Conservation (phyloP, 2,113 vertebrate genomes). For the Ascaphus truei region DNA sequence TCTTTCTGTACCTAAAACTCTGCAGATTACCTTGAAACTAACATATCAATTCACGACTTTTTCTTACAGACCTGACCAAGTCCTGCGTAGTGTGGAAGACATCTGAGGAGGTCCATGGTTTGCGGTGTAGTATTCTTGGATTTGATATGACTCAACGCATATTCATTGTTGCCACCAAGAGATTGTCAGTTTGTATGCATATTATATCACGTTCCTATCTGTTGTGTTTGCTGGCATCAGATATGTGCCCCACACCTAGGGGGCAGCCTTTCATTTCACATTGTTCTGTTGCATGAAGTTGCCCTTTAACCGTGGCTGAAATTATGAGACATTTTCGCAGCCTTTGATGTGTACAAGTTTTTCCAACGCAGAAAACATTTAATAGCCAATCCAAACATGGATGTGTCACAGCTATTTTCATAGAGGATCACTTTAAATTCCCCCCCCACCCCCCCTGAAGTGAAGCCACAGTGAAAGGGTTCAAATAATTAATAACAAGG, state of each 20-base stretch:
- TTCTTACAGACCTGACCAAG: conserved; percentile 79
- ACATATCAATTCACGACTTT: conserved; percentile 31
- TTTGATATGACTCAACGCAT: conserved; percentile 69
- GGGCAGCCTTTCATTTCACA: conserved; percentile 59
- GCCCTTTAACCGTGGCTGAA: conserved; percentile 59
- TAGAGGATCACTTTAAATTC: neutral
- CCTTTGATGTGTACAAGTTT: conserved; percentile 50
- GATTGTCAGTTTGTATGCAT: conserved; percentile 69
- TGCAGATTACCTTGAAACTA: too few species aligned
- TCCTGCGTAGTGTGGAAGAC: conserved; percentile 64
- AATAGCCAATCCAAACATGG: neutral
- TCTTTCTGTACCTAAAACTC: too few species aligned
- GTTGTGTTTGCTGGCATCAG: conserved; percentile 62
- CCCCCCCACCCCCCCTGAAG: neutral
- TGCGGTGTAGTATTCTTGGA: conserved; percentile 72
- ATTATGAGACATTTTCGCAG: conserved; percentile 49
- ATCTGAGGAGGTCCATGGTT: conserved; percentile 63
- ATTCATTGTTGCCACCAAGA: conserved; percentile 62
- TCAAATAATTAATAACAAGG: too few species aligned
- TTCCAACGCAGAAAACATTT: conserved; percentile 45
- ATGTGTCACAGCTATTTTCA: neutral
- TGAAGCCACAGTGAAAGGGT: neutral
- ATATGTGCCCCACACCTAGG: conserved; percentile 57
- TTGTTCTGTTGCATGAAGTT: conserved; percentile 68
- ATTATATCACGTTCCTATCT: conserved; percentile 66